Evolutionary conservation across 2,888 invertebrate species (phyloP), one percentile per base, ranked within the genome.

Genomic region (Plutella xylostella): DNA sequence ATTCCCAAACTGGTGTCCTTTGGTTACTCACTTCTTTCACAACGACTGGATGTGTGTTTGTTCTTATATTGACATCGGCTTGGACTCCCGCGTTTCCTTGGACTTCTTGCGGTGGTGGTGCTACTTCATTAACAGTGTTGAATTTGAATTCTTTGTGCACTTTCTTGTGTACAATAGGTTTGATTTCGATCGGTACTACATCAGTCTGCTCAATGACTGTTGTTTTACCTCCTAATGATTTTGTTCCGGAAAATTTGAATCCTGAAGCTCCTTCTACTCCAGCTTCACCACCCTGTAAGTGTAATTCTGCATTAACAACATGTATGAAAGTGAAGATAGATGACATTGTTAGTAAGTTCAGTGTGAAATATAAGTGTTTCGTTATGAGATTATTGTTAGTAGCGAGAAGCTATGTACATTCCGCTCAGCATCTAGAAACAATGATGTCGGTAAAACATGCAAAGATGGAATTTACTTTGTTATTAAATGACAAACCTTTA

Each of bases 21-120:
- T 40, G 15, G 42, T 56, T 68, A 79, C 79, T 79, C 70, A 82
- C 79, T 70, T 82, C 77, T 65, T 77, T 72, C 1, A 70, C 63
- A 45, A 70, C 40, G 18, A 59, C 62, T 21, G 65, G 48, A 15
- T 66, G 65, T 51, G 60, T n/a, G 15, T 33, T 33, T 25, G 42
- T 39, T 33, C 42, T 34, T 42, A 48, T 18, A 31, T 66, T 39
- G 45, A 57, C 54, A 48, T 63, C 56, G 42, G 63, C 52, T 31
- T 63, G 52, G 11, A 64, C 48, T 44, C 60, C 57, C 18, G 56
- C 48, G 35, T 57, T 56, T 7, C 55, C 53, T 28, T 60, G 14
- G 2, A 20, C 37, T n/a, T n/a, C n/a, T n/a, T n/a, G n/a, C n/a
- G n/a, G n/a, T n/a, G n/a, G n/a, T 67, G 63, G 34, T 62, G 57